Evolutionary conservation across 2,113 vertebrate species (phyloP), one percentile per base, ranked within the genome.

Genomic region (Pogonocichla stellata): DNA sequence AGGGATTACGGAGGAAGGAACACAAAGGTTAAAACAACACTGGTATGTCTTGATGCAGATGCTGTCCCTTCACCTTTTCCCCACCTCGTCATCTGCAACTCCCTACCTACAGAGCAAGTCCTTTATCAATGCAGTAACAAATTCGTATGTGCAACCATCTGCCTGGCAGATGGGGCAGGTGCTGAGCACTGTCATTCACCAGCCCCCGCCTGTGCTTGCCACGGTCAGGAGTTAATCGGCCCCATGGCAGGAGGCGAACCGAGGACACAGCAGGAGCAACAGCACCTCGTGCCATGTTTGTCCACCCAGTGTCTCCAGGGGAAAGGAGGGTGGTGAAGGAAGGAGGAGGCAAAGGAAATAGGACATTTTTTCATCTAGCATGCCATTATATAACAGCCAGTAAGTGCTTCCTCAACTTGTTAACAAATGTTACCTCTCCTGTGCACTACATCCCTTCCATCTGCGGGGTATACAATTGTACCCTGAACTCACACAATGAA

Each of bases 151-250:
- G 53, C 38, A 36, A 2, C 94, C 86, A 93, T 94, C 77, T 96
- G 93, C 86, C 54, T 69, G 14, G 62, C 93, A 95, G 93, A 90
- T 83, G 90, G 90, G 78, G 26, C 90, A 92, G 87, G 74, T 80
- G 78, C 70, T 85, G 57, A 18, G 33, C 5, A 36, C 50, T 7
- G 40, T 87, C 93, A 93, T 5, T 91, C 89, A 80, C 14, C 66
- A 87, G 38, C 34, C 82, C 54, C 81, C 58, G 33, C 83, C 72
- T 2, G 17, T 3, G 17, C 93, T 75, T 75, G 84, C 65, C 65
- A 34, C 22, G 43, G 80, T 51, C 67, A 78, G 80, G 51, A 88
- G 51, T 24, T 85, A 82, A 70, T 29, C 57, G 66, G 34, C 53
- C 61, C 19, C 10, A 16, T 57, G 81, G 50, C 87, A 82, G 66